Conservation (phyloP, 2,888 invertebrate species). For the Syrphus vitripennis region DNA sequence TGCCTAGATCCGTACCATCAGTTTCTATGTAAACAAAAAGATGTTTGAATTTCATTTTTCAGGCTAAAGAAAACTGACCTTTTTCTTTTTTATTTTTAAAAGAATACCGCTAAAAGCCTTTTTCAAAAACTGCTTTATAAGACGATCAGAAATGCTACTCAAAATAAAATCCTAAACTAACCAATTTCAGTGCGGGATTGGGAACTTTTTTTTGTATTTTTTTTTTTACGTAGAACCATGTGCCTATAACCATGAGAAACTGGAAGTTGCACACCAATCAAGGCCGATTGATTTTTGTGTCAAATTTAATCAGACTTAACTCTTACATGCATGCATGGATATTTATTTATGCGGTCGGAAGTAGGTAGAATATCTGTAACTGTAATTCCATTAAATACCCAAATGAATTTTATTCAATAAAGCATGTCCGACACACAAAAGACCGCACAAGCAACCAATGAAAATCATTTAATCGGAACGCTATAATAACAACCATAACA, state of each 20-base stretch:
- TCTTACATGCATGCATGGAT: no score
- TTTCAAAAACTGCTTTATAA: not conserved
- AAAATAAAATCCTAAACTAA: conserved; percentile 1
- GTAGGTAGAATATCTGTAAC: not conserved
- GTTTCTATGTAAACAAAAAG: not conserved
- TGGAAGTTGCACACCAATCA: not conserved
- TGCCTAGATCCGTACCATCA: not conserved
- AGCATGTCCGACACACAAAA: conserved; percentile 36
- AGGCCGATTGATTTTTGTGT: not conserved
- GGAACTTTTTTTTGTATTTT: not conserved
- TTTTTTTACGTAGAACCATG: no score
- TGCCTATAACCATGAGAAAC: not conserved
- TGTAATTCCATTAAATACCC: not conserved
- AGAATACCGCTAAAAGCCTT: not conserved
- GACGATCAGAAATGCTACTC: not conserved
- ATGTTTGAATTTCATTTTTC: not conserved
- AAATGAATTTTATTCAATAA: conserved; percentile 43
- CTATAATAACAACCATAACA: conserved; percentile 17
- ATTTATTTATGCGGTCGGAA: not conserved
- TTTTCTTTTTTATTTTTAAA: not conserved
- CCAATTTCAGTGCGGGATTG: not conserved
- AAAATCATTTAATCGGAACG: conserved; percentile 60
- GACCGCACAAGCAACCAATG: conserved; percentile 4
- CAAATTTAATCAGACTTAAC: not conserved
- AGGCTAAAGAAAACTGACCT: not conserved